Evolutionary conservation across 2,888 invertebrate species (phyloP).

Genomic region (Ectemnius lituratus): DNA sequence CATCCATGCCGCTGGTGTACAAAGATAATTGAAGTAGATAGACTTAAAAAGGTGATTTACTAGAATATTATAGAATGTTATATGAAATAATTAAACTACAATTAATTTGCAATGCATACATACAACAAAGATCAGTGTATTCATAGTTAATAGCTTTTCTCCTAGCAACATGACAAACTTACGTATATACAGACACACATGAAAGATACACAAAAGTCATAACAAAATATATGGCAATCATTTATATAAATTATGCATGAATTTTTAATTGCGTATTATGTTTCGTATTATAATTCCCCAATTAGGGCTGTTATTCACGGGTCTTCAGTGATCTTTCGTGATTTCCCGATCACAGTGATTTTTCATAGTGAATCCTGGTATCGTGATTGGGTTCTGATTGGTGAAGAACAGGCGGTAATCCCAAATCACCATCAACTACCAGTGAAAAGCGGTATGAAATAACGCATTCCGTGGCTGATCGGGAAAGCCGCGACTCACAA

Average conservation of each 20-base stretch:
- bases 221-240: slow-evolving; percentile 26
- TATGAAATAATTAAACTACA: slow-evolving; percentile 31
- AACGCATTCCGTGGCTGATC: no score
- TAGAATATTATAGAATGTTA: slow-evolving; percentile 34
- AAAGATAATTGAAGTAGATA: slow-evolving; percentile 51
- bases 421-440: no score
- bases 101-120: slow-evolving; percentile 18
- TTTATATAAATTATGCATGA: slow-evolving; percentile 24
- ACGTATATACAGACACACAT: slow-evolving; percentile 22
- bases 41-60: slow-evolving; percentile 45
- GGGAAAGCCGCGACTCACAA: no score
- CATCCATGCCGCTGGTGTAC: slow-evolving; percentile 50
- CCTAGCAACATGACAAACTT: slow-evolving; percentile 20
- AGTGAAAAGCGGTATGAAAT: no score
- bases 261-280: slow-evolving; percentile 45
- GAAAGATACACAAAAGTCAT: slow-evolving; percentile 3
- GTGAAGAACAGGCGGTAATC: no score
- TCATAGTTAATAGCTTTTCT: slow-evolving; percentile 38
- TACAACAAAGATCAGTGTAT: slow-evolving; percentile 26
- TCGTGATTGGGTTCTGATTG: no score
- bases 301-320: slow-evolving; percentile 9
- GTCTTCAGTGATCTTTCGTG: no score
- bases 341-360: no score
- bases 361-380: no score
- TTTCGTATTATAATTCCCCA: slow-evolving; percentile 34